phyloP scores from a whole-genome alignment of 2,113 vertebrate genomes.

The Scopus umbretta region DNA sequence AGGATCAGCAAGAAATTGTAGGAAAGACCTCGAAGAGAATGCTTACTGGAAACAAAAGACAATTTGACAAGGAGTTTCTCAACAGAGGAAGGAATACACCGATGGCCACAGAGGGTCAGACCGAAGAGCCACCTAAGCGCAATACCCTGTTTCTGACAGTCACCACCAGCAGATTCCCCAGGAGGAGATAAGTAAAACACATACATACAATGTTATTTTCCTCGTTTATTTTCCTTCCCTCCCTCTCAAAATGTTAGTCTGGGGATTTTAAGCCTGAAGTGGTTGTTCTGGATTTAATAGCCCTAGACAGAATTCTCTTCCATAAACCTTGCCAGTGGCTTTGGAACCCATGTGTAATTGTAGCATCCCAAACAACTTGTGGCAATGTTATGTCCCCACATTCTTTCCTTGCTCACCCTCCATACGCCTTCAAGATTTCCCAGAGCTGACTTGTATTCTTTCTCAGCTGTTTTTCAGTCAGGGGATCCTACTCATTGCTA shows the following conservation, averaged over 20 bases:
- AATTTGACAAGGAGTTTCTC: neutral
- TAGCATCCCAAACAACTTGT: neutral
- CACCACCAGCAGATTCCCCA: neutral
- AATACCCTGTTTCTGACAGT: neutral
- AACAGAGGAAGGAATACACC: neutral
- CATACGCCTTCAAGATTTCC: neutral
- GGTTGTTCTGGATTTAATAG: neutral
- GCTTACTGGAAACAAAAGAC: neutral
- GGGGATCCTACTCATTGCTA: neutral
- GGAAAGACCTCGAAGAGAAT: neutral
- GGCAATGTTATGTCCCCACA: rapidly evolving
- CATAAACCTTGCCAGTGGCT: neutral
- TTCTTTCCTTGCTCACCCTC: neutral
- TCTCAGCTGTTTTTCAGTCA: neutral
- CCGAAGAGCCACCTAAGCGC: neutral
- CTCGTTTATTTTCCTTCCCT: neutral
- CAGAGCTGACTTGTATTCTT: neutral
- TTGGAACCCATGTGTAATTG: neutral
- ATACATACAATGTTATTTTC: neutral
- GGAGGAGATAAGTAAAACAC: neutral
- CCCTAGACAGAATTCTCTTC: neutral
- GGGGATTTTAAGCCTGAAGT: neutral
- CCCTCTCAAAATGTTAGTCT: neutral
- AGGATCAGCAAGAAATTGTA: neutral
- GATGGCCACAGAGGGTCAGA: neutral